Evolutionary conservation across 2,797 vertebrate genomes (phyloP), one percentile per base, ranked within the genome.

Genomic region (Cossypha heuglini): DNA sequence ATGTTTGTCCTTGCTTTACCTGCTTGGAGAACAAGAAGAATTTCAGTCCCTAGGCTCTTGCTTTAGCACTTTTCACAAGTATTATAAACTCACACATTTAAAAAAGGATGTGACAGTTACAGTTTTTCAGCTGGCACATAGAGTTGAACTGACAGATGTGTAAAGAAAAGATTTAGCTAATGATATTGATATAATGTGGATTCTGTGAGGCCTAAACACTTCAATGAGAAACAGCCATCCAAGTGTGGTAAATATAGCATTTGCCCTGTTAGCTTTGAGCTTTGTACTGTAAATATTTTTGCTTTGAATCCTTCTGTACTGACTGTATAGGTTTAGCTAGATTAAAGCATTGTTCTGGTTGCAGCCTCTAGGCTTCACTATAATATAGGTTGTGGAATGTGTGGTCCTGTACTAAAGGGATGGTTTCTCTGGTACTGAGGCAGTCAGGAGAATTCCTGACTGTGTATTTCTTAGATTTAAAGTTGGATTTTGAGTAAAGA

Each of bases 121-220:
- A 84, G 86, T 33, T 94, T 95, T 88, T 94, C 90, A 69, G 38
- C 62, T 90, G 76, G 88, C 80, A 38, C 37, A 5, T 28, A 18
- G 58, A 61, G 63, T 66, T 86, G 88, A 95, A 66, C 76, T 75
- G 93, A 81, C 94, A 94, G 90, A 86, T 94, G 88, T 88, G 92
- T 80, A 87, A 96, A 89, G 91, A 68, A 80, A 85, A 87, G 75
- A 11, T 75, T 86, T 83, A 77, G 86, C 75, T 93, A 86, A 82
- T 46, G 93, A 92, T 89, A 97, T 55, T 55, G 86, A 94, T 92
- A 85, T 64, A 42, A 89, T 87, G 86, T 63, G 68, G 35, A 9
- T 59, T 90, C 49, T 78, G 48, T 37, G 37, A 76, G 69, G 63
- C 35, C 63, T 73, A 19, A 77, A 64, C 64, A 31, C 64, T 89